These are phyloP conservation scores for Stichodactyla helianthus DNA, from an alignment of 64 coral and sea anemone species.

Conservation along the genomic window DNA sequence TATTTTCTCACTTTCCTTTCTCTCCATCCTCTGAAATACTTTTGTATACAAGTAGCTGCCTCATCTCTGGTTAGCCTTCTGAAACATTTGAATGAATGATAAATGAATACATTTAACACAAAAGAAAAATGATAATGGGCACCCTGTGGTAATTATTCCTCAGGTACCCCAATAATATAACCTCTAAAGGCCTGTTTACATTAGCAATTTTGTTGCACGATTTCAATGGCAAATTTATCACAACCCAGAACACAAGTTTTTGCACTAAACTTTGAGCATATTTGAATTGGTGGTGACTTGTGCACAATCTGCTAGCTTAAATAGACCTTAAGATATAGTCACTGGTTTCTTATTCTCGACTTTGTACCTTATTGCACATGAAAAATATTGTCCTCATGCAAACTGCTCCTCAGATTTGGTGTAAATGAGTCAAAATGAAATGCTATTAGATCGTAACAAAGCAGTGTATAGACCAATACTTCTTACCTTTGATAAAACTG, in stretches of 20 bases:
- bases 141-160: neutral
- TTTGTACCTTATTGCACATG: no score
- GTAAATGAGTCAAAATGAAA: no score
- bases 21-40: constrained; percentile 62
- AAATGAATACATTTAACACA: neutral
- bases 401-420: no score
- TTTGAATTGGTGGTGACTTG: neutral
- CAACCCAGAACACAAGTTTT: no score
- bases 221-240: no score
- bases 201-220: no score
- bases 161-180: neutral
- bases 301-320: no score
- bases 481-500: neutral
- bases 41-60: constrained; percentile 66
- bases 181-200: neutral
- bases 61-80: constrained; percentile 48
- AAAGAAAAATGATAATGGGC: neutral
- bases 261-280: no score
- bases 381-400: no score
- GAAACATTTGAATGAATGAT: neutral
- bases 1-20: constrained; percentile 55
- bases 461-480: neutral
- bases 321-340: no score
- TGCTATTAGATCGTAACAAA: no score
- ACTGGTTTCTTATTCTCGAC: no score